A percentile compares a stretch with the other conserved stretches of the same genome.
Conservation (phyloP, 2,888 invertebrate species). For the Pyrrhopygopsis socrates region DNA sequence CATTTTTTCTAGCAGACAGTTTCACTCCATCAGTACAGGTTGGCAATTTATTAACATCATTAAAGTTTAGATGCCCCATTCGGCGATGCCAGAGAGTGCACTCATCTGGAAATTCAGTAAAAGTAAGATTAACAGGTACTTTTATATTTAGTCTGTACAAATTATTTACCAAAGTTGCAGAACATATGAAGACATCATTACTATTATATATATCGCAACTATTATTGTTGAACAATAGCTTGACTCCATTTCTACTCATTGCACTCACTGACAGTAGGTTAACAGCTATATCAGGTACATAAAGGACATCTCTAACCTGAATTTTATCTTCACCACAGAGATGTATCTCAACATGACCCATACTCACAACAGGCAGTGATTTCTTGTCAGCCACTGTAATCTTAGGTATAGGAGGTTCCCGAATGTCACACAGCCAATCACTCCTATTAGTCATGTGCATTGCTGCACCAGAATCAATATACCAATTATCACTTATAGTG, state of each 20-base stretch:
- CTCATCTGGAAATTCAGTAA: not conserved
- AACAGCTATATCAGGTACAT: constrained; percentile 71
- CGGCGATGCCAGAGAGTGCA: constrained; percentile 59
- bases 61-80: constrained; percentile 57
- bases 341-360: not conserved
- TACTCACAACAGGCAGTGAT: constrained; percentile 66
- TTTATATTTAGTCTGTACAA: no score
- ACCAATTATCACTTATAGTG: constrained; percentile 50
- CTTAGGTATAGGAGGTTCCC: constrained; percentile 51
- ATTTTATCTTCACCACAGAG: no score
- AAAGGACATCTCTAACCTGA: no score
- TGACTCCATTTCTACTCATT: constrained; percentile 58
- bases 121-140: no score
- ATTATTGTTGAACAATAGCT: no score
- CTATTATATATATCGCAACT: no score
- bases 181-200: no score
- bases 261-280: constrained; percentile 82
- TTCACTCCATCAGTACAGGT: constrained; percentile 43
- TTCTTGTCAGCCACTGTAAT: constrained; percentile 78
- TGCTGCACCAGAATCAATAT: constrained; percentile 77
- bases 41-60: constrained; percentile 55
- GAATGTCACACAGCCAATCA: constrained; percentile 48
- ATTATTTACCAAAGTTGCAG: no score
- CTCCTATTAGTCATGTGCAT: constrained; percentile 65
- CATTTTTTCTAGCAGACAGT: not conserved